These are phyloP conservation scores for Saiga tatarica DNA, from an alignment of 2,113 vertebrate genomes.

Conservation along the genomic window DNA sequence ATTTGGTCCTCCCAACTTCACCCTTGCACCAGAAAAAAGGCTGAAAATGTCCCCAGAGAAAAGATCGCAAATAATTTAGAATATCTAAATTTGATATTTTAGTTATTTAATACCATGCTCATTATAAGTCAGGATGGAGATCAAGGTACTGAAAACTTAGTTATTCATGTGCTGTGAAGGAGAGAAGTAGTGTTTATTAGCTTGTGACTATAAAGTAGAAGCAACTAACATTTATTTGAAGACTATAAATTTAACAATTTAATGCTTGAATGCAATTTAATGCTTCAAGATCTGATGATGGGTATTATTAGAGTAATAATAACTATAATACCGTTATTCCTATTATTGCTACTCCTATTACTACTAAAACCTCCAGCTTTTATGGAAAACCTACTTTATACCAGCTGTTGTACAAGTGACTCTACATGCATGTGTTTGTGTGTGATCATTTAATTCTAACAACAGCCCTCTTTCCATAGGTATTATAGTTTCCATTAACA, in stretches of 20 bases:
- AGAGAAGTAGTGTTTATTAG: background rate
- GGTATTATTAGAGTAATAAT: background rate
- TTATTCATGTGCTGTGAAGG: background rate
- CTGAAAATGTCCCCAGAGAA: background rate
- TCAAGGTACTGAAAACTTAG: conserved; percentile 16
- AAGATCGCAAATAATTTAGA: background rate
- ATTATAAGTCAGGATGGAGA: background rate
- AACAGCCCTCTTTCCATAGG: background rate
- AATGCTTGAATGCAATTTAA: background rate
- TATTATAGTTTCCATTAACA: background rate
- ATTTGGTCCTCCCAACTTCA: background rate
- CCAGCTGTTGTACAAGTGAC: background rate
- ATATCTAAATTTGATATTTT: background rate
- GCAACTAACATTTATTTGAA: background rate
- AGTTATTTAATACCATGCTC: conserved; percentile 2
- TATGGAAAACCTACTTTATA: background rate
- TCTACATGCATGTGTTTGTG: background rate
- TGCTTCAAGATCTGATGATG: background rate
- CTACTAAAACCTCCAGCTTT: background rate
- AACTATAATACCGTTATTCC: background rate
- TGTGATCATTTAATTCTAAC: conserved; percentile 9
- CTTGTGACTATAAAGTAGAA: background rate
- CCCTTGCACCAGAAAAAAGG: background rate
- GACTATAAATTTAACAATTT: background rate
- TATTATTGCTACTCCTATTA: background rate